Evolutionary conservation across 1,140 invertebrate genomes (phyloP).

Genomic region (Rhynchophorus ferrugineus): DNA sequence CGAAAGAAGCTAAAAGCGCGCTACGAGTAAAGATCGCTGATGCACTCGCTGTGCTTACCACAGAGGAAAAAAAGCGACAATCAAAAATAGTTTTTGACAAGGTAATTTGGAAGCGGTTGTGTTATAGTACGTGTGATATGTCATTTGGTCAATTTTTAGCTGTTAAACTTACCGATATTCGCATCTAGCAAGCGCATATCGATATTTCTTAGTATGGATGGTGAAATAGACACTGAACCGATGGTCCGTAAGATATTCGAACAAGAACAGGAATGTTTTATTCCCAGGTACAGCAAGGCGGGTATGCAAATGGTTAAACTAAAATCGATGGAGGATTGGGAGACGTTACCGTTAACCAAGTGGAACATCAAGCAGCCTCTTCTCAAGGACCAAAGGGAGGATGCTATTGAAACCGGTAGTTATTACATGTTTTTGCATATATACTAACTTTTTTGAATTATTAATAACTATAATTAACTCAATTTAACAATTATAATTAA

Average conservation of each 20-base stretch:
- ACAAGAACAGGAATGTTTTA: slow-evolving; percentile 54
- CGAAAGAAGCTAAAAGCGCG: slow-evolving; percentile 40
- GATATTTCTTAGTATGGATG: slow-evolving; percentile 63
- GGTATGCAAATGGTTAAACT: slow-evolving; percentile 67
- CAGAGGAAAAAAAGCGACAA: slow-evolving; percentile 46
- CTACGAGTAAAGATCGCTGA: slow-evolving; percentile 45
- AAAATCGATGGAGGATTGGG: slow-evolving; percentile 55
- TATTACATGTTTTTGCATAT: no score
- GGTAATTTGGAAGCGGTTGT: no score
- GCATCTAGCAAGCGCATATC: slow-evolving; percentile 58
- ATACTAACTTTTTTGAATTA: no score
- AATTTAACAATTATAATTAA: no score
- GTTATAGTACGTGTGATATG: neutral
- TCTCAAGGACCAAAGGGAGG: slow-evolving; percentile 55
- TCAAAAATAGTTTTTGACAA: slow-evolving; percentile 47
- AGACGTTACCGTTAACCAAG: slow-evolving; percentile 64
- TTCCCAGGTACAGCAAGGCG: slow-evolving; percentile 53
- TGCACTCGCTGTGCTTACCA: slow-evolving; percentile 40
- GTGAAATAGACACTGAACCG: slow-evolving; percentile 65
- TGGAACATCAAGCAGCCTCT: slow-evolving; percentile 81
- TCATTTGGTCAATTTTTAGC: slow-evolving; percentile 24
- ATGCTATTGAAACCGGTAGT: slow-evolving; percentile 63
- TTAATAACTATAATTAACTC: no score
- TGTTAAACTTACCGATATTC: slow-evolving; percentile 39
- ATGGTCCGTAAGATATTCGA: slow-evolving; percentile 59